Base-by-base conservation (phyloP, 2,888 invertebrate species). In the Aromia moschata region DNA sequence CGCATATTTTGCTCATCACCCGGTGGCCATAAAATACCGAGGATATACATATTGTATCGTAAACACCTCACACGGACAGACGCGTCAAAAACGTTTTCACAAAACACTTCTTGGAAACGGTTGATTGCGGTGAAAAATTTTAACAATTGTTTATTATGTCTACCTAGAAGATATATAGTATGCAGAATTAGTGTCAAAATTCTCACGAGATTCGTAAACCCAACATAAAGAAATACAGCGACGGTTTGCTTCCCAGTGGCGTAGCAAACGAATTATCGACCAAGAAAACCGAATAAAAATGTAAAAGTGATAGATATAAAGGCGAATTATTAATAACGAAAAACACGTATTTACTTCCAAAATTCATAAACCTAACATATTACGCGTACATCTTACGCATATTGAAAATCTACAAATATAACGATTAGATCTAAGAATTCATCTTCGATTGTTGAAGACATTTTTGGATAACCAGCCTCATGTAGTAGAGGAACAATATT, bases 131-230 rank as follows among this genome's bases (percentile, higher is more conserved):
- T 20, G 43, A 11, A 14, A 43, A 12, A 16, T 43, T 43, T 43
- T 20, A 43, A 20, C 43, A 43, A 25, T 43, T 43, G 25, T 25
- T 40, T 40, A 17, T 40, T 40, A 17, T n/a, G n/a, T n/a, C n/a
- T n/a, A 10, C 10, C 2, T n/a, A n/a, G 25, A 14, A 16, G 43
- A 43, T 20, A 20, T 43, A 43, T 43, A 12, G 12, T 10, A 43
- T 43, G 11, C 18, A 43, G 43, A 43, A 25, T 43, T 43, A 43
- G 25, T 43, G 43, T 43, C 43, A 43, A 43, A 43, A 43, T 25
- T 20, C 25, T 25, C 43, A 43, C 25, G 25, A 7, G 18, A 18
- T 40, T 40, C n/a, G 17, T 17, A 18, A 40, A 11, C 5, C 18
- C n/a, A 40, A 17, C 17, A 17, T n/a, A 40, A 40, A 15, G 40